Percentiles rank a stretch among this genome's conserved stretches.
Evolutionary conservation across 1,140 invertebrate species (phyloP).

Genomic region (Papilio helenus): DNA sequence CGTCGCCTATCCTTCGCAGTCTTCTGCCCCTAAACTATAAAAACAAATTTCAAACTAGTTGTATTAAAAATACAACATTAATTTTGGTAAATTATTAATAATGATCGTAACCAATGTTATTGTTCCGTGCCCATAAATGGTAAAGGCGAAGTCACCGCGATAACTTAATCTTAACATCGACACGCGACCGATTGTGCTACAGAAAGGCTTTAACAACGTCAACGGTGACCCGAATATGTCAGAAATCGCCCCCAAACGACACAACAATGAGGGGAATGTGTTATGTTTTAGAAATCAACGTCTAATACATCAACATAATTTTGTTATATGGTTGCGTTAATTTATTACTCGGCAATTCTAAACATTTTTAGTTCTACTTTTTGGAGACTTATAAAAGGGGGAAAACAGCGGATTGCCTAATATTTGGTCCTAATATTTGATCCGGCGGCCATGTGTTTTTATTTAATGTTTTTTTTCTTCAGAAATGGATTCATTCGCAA

Average conservation of each 20-base stretch:
- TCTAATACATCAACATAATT: slow-evolving; percentile 36
- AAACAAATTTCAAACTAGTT: no score
- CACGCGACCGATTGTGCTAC: slow-evolving; percentile 48
- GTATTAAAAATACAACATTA: background rate
- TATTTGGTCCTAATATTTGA: no score
- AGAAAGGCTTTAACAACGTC: slow-evolving; percentile 36
- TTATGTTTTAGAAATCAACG: slow-evolving; percentile 39
- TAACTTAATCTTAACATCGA: slow-evolving; percentile 47
- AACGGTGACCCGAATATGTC: slow-evolving; percentile 36
- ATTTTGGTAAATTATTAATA: background rate
- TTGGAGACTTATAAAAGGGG: no score
- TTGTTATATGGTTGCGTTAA: slow-evolving; percentile 34
- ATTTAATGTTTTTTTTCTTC: no score
- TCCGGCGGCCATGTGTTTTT: no score
- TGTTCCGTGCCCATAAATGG: slow-evolving; percentile 26
- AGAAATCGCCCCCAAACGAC: slow-evolving; percentile 31
- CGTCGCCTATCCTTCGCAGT: no score
- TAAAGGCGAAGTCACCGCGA: slow-evolving; percentile 32
- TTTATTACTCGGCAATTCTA: background rate
- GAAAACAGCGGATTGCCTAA: no score
- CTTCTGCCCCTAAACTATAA: no score
- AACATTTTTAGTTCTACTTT: background rate
- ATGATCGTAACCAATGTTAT: slow-evolving; percentile 26
- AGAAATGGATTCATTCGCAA: background rate
- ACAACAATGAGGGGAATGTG: slow-evolving; percentile 31